Evolutionary conservation across 2,797 vertebrate genomes (phyloP).

Genomic region (Aratinga solstitialis): DNA sequence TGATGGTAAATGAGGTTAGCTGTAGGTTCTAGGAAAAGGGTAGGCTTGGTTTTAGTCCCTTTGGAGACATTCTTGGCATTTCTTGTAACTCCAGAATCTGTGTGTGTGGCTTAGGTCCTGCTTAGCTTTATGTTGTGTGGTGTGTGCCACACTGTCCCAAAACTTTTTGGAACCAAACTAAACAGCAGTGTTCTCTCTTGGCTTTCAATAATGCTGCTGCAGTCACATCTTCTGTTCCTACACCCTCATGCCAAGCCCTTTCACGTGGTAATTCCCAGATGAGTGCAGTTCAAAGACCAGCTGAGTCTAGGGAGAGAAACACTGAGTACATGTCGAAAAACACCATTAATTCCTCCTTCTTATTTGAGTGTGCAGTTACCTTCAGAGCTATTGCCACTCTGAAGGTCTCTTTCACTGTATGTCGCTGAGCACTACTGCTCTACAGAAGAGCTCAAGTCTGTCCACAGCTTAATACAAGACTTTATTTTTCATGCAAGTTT

Average conservation of each 20-base stretch:
- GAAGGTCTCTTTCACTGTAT: neutral
- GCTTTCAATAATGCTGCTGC: neutral
- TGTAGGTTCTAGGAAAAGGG: neutral
- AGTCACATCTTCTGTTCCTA: neutral
- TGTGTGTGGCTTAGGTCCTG: neutral
- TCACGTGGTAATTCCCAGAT: neutral
- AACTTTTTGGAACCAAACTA: neutral
- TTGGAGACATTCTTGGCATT: neutral
- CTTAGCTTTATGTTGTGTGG: neutral
- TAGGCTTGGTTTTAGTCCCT: neutral
- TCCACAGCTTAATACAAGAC: neutral
- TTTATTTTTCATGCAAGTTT: neutral
- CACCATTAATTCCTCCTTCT: neutral
- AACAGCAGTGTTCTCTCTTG: neutral
- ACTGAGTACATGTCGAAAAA: neutral
- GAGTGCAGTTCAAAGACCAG: neutral
- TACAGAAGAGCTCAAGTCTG: neutral
- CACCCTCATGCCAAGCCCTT: neutral
- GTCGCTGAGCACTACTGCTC: neutral
- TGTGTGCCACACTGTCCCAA: neutral
- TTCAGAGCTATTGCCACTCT: neutral
- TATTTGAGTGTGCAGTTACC: rapidly evolving
- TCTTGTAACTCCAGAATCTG: neutral
- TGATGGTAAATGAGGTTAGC: neutral
- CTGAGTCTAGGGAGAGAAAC: neutral